These are phyloP conservation scores for Saturnia japonica DNA, from an alignment of 2,888 invertebrate genomes.

Conservation along the genomic window DNA sequence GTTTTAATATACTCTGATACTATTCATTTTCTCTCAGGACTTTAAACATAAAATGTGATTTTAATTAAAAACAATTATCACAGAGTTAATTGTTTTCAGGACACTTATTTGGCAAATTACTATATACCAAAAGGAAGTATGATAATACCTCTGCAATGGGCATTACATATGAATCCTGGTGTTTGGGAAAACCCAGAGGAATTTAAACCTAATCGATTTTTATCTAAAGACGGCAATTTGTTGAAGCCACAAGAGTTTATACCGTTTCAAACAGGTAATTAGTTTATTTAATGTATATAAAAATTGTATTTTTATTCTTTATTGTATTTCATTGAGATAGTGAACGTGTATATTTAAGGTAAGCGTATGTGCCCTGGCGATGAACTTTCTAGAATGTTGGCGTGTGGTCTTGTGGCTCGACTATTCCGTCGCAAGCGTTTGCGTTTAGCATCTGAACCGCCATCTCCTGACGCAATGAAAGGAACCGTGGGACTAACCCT, in stretches of 20 bases:
- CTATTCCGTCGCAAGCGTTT: conserved; percentile 86
- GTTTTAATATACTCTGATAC: neutral
- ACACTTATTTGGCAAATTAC: conserved; percentile 83
- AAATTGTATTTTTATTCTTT: neutral
- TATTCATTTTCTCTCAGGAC: neutral
- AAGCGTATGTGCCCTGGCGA: conserved; percentile 94
- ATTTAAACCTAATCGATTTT: conserved; percentile 87
- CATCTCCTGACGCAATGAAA: conserved; percentile 76
- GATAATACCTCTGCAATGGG: conserved; percentile 92
- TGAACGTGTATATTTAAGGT: conserved; percentile 72
- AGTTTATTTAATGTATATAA: conserved; percentile 4
- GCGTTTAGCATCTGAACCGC: conserved; percentile 72
- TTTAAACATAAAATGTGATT: neutral
- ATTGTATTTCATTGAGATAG: neutral
- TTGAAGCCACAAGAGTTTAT: conserved; percentile 86
- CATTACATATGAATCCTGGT: conserved; percentile 87
- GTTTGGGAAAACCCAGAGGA: conserved; percentile 86
- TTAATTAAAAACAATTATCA: conserved; percentile 8
- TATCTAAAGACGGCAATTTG: conserved; percentile 83
- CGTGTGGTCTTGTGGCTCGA: conserved; percentile 83
- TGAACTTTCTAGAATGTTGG: conserved; percentile 89
- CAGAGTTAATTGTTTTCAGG: too few relatives aligned
- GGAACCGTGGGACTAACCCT: conserved; percentile 90
- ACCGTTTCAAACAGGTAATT: conserved; percentile 90
- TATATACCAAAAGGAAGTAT: conserved; percentile 85